Base-by-base conservation (phyloP, 2,888 invertebrate species). In the Coelogynopora nodosa region DNA sequence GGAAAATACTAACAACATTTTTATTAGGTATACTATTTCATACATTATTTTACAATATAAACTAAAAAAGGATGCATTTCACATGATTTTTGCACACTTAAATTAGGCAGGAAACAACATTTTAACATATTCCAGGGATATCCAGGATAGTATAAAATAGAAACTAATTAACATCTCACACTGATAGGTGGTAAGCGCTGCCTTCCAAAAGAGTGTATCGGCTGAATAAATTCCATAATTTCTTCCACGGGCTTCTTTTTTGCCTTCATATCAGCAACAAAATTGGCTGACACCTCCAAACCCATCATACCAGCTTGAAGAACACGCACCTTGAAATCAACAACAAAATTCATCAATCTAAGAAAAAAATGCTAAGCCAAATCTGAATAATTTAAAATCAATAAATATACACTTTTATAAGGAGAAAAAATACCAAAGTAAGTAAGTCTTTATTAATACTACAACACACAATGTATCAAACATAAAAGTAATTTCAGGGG, bases 211-310 rank as follows among this genome's bases (percentile, higher is more conserved):
- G 80, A 80, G 28, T 23, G 23, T 5, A 80, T n/a, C 5, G 80
- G 80, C 23, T 80, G 26, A 5, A 80, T 5, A n/a, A 26, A 80
- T 5, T 23, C 28, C 28, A 80, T 80, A 5, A 80, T 80, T 5
- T 27, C 28, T 80, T 80, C 80, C 2, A 80, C n/a, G 2, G 80
- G 28, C 80, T 80, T 80, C 80, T 80, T 80, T 27, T 80, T 80
- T 27, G 5, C 2, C 80, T 80, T 80, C 80, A 80, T 80, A 5
- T 80, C 80, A 2, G 80, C 80, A 2, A 80, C 80, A 27, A 80
- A 80, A 23, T 80, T 80, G 28, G 80, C 80, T 10, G 80, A 80
- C 23, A 27, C 28, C 2, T 23, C 80, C 23, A 80, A 27, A 10
- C 2, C 80, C 23, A 27, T 80, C 2, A 5, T 80, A n/a, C 80